Evolutionary conservation across 2,113 vertebrate species (phyloP).

Genomic region (Danio rerio): GRCz12tu NC_133200.1:8025501-8026000

Average conservation of each 20-base stretch:
- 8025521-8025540: slow-evolving; percentile 26
- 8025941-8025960: too few species aligned
- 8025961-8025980: too few species aligned
- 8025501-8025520: slow-evolving; percentile 5
- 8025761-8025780: neutral
- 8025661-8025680: neutral
- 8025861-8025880: neutral
- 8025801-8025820: slow-evolving; percentile 3
- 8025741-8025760: slow-evolving; percentile 3
- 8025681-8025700: neutral
- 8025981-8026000: too few species aligned
- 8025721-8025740: neutral
- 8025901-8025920: too few species aligned
- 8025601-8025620: slow-evolving; percentile 21
- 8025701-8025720: neutral
- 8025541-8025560: neutral
- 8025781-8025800: slow-evolving; percentile 5
- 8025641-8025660: slow-evolving; percentile 27
- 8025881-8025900: neutral
- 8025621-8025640: slow-evolving; percentile 1
- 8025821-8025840: neutral
- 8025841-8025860: neutral
- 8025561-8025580: slow-evolving; percentile 48
- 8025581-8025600: slow-evolving; percentile 41
- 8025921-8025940: too few species aligned